A percentile compares a stretch with the other conserved stretches of the same genome.
These are phyloP conservation scores for Caracal caracal DNA, from an alignment of 2,113 vertebrate genomes.

Conservation along the genomic window DNA sequence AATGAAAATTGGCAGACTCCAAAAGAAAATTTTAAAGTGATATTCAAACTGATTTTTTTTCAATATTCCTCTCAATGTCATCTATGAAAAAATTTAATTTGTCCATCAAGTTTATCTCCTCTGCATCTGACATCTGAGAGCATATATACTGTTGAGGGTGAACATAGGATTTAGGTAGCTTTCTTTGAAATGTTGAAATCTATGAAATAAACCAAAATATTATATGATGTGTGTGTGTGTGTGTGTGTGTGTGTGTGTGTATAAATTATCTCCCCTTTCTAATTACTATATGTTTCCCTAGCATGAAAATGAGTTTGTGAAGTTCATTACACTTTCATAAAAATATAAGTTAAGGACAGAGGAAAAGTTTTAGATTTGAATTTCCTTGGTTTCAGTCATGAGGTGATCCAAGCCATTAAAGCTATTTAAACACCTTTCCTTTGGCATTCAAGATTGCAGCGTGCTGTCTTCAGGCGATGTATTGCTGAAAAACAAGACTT, in stretches of 20 bases:
- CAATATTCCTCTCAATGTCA: not conserved
- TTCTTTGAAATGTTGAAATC: not conserved
- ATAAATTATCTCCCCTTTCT: not conserved
- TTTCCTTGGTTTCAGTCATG: conserved; percentile 30
- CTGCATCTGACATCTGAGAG: not conserved
- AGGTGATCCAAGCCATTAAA: conserved; percentile 67
- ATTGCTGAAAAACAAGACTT: conserved; percentile 80
- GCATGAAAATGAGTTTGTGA: not conserved
- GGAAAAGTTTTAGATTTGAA: conserved; percentile 20
- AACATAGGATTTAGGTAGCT: not conserved
- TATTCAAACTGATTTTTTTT: not conserved
- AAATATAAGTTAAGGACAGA: not conserved
- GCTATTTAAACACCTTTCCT: conserved; percentile 79
- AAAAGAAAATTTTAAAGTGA: not conserved
- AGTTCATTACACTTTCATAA: not conserved
- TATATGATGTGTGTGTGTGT: not conserved
- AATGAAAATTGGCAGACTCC: not conserved
- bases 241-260: not conserved
- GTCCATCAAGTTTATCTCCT: not conserved
- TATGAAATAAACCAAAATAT: not conserved
- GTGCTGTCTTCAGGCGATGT: conserved; percentile 68
- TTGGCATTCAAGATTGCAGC: conserved; percentile 64
- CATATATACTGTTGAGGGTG: not conserved
- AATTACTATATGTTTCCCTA: not conserved
- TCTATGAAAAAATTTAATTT: not conserved